Conservation (phyloP, 1,140 invertebrate species). For the Aphelinus certus region DNA sequence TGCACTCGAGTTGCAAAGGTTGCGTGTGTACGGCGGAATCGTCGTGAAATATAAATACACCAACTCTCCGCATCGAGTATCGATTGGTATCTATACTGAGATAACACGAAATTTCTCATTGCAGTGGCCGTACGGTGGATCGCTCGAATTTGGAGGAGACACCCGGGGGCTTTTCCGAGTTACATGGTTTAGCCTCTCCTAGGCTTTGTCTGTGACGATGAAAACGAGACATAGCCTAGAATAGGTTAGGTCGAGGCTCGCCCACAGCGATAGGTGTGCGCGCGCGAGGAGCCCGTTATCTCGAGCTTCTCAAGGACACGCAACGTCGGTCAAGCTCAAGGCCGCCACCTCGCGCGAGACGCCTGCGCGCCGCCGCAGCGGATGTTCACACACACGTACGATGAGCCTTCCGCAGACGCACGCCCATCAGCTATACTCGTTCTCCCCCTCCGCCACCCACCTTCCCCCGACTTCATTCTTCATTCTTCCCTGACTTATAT, state of each 20-base stretch:
- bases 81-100: too few species aligned
- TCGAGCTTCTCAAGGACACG: conserved; percentile 30
- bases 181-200: conserved; percentile 64
- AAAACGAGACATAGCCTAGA: conserved; percentile 64
- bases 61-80: too few species aligned
- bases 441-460: too few species aligned
- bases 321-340: conserved; percentile 49
- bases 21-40: too few species aligned
- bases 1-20: background rate
- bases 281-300: conserved; percentile 26
- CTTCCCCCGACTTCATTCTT: too few species aligned
- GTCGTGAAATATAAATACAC: too few species aligned
- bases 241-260: conserved; percentile 64
- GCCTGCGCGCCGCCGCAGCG: background rate
- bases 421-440: too few species aligned
- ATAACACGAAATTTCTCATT: too few species aligned
- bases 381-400: background rate
- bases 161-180: conserved; percentile 39
- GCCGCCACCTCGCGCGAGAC: conserved; percentile 2
- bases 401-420: too few species aligned
- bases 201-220: conserved; percentile 63
- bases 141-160: background rate
- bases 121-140: too few species aligned
- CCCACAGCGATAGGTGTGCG: conserved; percentile 26
- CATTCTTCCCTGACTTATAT: too few species aligned